Conservation (phyloP, 2,113 vertebrate species). For the Syngnathus scovelli region DNA sequence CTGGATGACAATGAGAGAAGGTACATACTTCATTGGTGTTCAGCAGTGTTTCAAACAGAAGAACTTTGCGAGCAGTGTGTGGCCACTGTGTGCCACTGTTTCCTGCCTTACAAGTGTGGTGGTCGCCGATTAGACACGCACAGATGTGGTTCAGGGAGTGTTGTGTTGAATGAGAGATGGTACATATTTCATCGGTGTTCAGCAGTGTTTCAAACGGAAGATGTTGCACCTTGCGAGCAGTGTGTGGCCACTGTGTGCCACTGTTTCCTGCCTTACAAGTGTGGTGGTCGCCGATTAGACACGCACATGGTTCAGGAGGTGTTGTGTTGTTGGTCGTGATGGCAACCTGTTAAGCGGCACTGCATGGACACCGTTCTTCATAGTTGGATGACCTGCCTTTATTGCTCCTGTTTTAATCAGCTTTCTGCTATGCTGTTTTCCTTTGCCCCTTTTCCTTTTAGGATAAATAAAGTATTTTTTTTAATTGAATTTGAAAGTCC, state of each 20-base stretch:
- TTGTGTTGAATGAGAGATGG: constrained; percentile 84
- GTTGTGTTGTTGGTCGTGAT: constrained; percentile 37
- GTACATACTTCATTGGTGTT: constrained; percentile 57
- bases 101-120: constrained; percentile 13
- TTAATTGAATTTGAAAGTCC: no score
- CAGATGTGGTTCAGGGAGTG: constrained; percentile 27
- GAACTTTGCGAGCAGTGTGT: constrained; percentile 12
- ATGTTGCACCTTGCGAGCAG: neutral
- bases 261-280: constrained; percentile 36
- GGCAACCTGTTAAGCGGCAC: constrained; percentile 32
- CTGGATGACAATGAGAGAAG: constrained; percentile 97
- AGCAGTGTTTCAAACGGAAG: neutral
- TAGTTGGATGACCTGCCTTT: constrained; percentile 11
- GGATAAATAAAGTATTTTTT: no score
- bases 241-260: constrained; percentile 50
- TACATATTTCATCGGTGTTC: constrained; percentile 43
- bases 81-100: constrained; percentile 56
- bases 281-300: constrained; percentile 11
- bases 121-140: constrained; percentile 17
- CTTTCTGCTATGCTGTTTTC: constrained; percentile 36
- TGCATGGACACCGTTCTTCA: constrained; percentile 32
- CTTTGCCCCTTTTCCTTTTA: constrained; percentile 8
- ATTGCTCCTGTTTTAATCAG: neutral
- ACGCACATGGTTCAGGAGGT: constrained; percentile 22
- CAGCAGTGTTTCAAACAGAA: neutral